Evolutionary conservation across 2,797 vertebrate species (phyloP).

Genomic region (Melopsittacus undulatus): DNA sequence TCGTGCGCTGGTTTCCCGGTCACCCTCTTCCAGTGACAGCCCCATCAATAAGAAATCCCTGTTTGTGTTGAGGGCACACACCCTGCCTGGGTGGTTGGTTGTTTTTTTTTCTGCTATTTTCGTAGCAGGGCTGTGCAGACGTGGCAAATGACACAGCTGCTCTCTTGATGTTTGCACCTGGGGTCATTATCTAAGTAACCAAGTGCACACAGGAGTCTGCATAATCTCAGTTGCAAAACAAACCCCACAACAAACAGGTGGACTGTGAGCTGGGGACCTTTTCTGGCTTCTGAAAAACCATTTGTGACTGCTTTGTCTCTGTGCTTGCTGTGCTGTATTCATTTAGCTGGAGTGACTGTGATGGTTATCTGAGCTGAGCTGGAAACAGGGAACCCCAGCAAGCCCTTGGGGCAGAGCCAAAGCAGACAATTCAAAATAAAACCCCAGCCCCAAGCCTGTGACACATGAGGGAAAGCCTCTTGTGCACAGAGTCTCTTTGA

Average conservation of each 20-base stretch:
- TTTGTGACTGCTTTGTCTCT: not conserved
- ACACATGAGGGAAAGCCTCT: not conserved
- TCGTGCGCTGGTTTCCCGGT: rapidly evolving
- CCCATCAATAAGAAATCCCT: not conserved
- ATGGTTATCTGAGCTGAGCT: slow-evolving; percentile 24
- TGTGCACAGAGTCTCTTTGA: not conserved
- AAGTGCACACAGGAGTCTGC: not conserved
- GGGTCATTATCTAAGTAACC: not conserved
- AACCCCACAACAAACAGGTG: not conserved
- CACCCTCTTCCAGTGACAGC: not conserved
- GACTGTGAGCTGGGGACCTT: not conserved
- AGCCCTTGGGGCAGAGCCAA: not conserved
- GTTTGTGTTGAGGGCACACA: not conserved
- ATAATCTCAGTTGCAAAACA: not conserved
- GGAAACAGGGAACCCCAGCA: not conserved
- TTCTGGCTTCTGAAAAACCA: not conserved
- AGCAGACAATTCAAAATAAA: not conserved
- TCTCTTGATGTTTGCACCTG: not conserved
- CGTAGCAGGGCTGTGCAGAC: not conserved
- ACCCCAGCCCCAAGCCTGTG: not conserved
- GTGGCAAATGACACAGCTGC: not conserved
- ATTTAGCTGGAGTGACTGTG: not conserved
- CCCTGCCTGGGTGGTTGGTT: not conserved
- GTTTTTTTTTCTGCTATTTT: not conserved
- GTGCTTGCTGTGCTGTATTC: not conserved